phyloP scores from a whole-genome alignment of 2,113 vertebrate species.

The Verasper variegatus region DNA sequence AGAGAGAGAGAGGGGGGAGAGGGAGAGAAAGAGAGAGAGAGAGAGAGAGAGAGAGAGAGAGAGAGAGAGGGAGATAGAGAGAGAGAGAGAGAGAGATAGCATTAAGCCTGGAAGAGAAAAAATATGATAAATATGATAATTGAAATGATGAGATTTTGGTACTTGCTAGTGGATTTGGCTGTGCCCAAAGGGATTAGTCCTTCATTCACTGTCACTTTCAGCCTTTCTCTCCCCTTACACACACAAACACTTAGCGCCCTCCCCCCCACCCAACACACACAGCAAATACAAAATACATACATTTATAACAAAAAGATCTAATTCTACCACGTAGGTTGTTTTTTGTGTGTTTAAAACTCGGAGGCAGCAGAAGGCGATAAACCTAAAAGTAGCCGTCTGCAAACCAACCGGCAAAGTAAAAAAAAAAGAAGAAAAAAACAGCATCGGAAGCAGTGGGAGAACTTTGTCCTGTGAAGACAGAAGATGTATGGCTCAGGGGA shows the following conservation, averaged over 20 bases:
- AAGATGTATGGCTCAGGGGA: conserved; percentile 87
- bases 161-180: conserved; percentile 74
- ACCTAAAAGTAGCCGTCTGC: conserved; percentile 53
- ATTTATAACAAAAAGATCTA: conserved; percentile 35
- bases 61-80: conserved; percentile 27
- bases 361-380: conserved; percentile 49
- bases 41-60: conserved; percentile 55
- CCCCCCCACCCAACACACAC: too few relatives aligned
- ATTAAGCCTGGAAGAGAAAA: conserved; percentile 75
- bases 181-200: conserved; percentile 77
- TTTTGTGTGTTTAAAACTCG: conserved; percentile 53
- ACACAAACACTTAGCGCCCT: conserved; percentile 8
- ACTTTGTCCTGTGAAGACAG: conserved; percentile 95
- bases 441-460: conserved; percentile 83
- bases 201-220: conserved; percentile 77
- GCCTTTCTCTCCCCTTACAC: conserved; percentile 33
- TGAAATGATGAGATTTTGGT: conserved; percentile 82
- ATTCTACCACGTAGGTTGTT: conserved; percentile 36
- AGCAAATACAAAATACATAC: conserved; percentile 27
- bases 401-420: conserved; percentile 43
- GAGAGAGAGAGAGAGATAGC: conserved; percentile 50
- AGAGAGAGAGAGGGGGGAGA: conserved; percentile 27
- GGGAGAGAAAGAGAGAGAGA: conserved; percentile 60
- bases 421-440: conserved; percentile 65
- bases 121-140: conserved; percentile 85